Percentiles rank a stretch among this genome's conserved stretches.
These are phyloP conservation scores for Tiliqua scincoides DNA, from an alignment of 2,113 vertebrate species.

Conservation along the genomic window DNA sequence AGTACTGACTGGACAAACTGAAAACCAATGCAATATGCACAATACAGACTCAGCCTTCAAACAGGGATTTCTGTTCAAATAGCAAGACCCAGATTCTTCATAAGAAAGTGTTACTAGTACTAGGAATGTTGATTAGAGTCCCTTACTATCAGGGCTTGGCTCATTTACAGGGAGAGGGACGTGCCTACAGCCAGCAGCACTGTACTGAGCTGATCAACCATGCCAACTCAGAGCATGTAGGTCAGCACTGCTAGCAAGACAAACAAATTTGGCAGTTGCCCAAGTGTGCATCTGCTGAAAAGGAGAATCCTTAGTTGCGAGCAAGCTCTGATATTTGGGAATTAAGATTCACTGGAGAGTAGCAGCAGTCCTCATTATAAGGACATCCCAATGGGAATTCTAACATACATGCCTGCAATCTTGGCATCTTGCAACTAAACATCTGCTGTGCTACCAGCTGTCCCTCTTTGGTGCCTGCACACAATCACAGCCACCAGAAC, in stretches of 20 bases:
- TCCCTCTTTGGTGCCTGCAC: conserved; percentile 52
- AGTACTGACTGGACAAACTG: conserved; percentile 55
- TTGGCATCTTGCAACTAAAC: conserved; percentile 71
- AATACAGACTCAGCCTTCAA: conserved; percentile 68
- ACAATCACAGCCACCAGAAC: conserved; percentile 97
- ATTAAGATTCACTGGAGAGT: conserved; percentile 62
- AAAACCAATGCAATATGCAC: conserved; percentile 58
- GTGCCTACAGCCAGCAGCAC: conserved; percentile 33
- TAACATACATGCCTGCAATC: conserved; percentile 76
- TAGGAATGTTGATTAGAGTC: conserved; percentile 80
- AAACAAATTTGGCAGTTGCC: conserved; percentile 39
- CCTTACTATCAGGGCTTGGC: conserved; percentile 60
- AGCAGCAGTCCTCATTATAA: conserved; percentile 51
- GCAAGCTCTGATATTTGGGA: conserved; percentile 58
- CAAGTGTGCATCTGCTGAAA: conserved; percentile 57
- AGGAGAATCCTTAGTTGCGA: conserved; percentile 71
- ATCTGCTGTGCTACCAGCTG: conserved; percentile 63
- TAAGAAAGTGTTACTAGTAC: conserved; percentile 69
- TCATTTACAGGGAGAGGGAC: conserved; percentile 59
- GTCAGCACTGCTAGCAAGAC: not conserved
- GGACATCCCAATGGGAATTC: conserved; percentile 69
- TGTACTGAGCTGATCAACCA: conserved; percentile 48
- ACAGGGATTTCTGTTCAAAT: conserved; percentile 45
- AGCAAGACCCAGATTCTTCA: conserved; percentile 58
- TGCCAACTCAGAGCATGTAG: conserved; percentile 4